phyloP scores from a whole-genome alignment of 2,797 vertebrate species.

The Huso huso region DNA sequence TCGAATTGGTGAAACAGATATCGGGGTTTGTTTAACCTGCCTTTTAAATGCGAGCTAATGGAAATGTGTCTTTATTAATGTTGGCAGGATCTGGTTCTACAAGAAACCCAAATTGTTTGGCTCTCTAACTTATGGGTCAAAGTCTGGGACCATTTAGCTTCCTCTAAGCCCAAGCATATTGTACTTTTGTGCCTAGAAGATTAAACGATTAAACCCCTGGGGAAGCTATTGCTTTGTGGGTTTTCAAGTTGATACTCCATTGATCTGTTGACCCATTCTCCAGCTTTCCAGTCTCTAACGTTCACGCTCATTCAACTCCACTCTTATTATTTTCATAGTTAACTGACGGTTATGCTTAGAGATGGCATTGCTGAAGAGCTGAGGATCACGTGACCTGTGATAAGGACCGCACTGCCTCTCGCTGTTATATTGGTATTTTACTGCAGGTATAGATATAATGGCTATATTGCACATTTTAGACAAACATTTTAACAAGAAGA shows the following conservation, averaged over 20 bases:
- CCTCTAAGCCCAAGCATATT: too few relatives aligned
- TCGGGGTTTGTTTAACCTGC: slow-evolving; percentile 3
- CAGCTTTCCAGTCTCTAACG: slow-evolving; percentile 9
- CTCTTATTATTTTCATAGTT: neutral
- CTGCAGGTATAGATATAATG: too few relatives aligned
- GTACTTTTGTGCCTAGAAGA: too few relatives aligned
- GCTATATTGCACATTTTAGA: neutral
- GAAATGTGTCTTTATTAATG: neutral
- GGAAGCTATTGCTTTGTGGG: neutral
- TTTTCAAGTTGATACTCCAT: slow-evolving; percentile 8
- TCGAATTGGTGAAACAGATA: slow-evolving; percentile 7
- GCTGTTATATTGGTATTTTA: neutral
- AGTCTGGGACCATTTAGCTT: too few relatives aligned
- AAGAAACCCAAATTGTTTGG: slow-evolving; percentile 10
- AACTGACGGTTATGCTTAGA: neutral
- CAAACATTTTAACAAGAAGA: too few relatives aligned
- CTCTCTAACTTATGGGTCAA: neutral
- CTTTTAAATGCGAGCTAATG: neutral
- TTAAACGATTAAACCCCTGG: too few relatives aligned
- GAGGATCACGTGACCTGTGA: neutral
- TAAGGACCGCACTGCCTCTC: too few relatives aligned
- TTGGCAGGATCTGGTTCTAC: neutral
- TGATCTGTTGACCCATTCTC: slow-evolving; percentile 10
- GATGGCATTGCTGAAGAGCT: neutral
- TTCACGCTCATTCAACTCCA: neutral